These are phyloP conservation scores for Zosterops hypoxanthus DNA, from an alignment of 2,113 vertebrate genomes.

Conservation along the genomic window DNA sequence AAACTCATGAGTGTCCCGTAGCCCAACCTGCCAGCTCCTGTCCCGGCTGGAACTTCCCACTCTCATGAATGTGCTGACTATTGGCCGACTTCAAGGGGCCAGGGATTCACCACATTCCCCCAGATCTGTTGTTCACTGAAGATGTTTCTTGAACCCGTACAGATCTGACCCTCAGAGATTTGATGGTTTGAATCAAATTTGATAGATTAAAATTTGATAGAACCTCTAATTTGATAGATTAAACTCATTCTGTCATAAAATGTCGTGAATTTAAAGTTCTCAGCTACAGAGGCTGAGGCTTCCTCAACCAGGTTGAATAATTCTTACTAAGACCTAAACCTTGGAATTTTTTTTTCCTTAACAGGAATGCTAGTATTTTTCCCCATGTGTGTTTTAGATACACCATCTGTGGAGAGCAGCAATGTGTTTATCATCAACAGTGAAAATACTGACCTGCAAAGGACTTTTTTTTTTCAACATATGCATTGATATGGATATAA, in stretches of 20 bases:
- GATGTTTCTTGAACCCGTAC: not conserved
- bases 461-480: not conserved
- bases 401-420: not conserved
- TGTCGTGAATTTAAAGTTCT: not conserved
- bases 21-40: not conserved
- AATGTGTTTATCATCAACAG: conserved; percentile 54
- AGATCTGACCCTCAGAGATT: not conserved
- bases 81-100: not conserved
- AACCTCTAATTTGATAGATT: not conserved
- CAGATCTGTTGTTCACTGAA: not conserved
- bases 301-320: not conserved
- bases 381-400: not conserved
- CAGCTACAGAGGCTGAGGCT: not conserved
- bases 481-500: conserved; percentile 18
- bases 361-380: not conserved
- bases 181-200: not conserved
- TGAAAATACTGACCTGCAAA: conserved; percentile 50
- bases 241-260: not conserved
- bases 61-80: not conserved
- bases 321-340: not conserved
- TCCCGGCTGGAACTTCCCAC: not conserved
- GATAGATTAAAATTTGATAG: not conserved
- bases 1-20: not conserved
- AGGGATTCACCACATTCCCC: accelerated
- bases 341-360: not conserved